phyloP scores from a whole-genome alignment of 1,140 invertebrate species.

The Leptopilina clavipes region DNA sequence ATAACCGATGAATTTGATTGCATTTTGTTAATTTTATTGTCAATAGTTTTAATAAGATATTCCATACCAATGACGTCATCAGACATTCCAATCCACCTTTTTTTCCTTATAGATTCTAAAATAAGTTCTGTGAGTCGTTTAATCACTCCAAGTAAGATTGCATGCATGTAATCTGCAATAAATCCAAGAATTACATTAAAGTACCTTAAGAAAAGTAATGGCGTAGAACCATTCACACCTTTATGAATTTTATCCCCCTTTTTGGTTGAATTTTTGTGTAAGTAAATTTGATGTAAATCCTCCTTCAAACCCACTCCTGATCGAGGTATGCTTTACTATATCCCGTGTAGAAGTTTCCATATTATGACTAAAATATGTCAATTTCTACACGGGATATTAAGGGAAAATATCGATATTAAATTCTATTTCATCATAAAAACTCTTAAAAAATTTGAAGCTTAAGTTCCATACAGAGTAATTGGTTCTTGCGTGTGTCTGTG shows the following conservation, averaged over 20 bases:
- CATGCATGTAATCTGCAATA: not conserved
- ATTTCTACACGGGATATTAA: no score
- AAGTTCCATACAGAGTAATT: no score
- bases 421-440: no score
- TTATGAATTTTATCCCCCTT: not conserved
- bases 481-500: no score
- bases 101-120: not conserved
- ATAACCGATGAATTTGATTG: not conserved
- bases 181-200: not conserved
- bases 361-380: no score
- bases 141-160: not conserved
- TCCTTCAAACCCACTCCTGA: no score
- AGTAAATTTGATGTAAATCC: not conserved
- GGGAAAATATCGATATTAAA: no score
- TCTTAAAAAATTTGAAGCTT: no score
- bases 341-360: no score
- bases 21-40: not conserved
- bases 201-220: not conserved
- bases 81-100: constrained; percentile 7
- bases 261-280: not conserved
- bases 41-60: not conserved
- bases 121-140: not conserved
- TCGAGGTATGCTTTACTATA: no score
- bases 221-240: not conserved
- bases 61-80: not conserved